Conservation (phyloP, 2,888 invertebrate genomes). For the Candidula unifasciata region DNA sequence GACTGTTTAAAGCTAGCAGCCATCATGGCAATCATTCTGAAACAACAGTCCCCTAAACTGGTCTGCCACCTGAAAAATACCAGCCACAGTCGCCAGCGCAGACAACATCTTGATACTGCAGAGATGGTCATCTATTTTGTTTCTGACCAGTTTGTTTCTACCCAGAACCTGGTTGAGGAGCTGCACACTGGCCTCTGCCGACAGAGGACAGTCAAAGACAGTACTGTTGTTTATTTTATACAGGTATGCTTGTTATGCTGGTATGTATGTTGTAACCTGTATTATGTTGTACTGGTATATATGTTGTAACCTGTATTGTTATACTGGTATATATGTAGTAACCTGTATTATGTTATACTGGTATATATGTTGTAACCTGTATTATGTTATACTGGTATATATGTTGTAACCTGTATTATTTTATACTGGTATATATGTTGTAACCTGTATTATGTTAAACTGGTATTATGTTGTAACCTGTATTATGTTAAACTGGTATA, state of each 20-base stretch:
- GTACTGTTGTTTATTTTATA: constrained; percentile 39
- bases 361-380: too few species aligned
- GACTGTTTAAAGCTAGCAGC: constrained; percentile 54
- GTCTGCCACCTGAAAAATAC: constrained; percentile 8
- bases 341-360: too few species aligned
- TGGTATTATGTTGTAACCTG: too few species aligned
- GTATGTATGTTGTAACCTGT: background rate
- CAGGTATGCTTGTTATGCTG: background rate
- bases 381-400: too few species aligned
- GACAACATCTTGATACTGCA: constrained; percentile 62
- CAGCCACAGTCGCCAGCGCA: background rate
- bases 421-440: too few species aligned
- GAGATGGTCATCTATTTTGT: constrained; percentile 67
- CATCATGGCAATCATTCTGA: constrained; percentile 45
- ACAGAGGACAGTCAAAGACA: constrained; percentile 58
- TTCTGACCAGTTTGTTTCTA: constrained; percentile 65
- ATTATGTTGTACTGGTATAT: too few species aligned
- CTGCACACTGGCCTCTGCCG: constrained; percentile 68
- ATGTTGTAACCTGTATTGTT: too few species aligned
- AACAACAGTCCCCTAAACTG: constrained; percentile 35
- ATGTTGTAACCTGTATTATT: too few species aligned
- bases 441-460: too few species aligned
- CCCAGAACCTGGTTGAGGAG: constrained; percentile 66
- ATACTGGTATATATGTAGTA: too few species aligned
- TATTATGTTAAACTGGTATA: too few species aligned